Conservation (phyloP, 2,888 invertebrate genomes). For the Tuta absoluta region DNA sequence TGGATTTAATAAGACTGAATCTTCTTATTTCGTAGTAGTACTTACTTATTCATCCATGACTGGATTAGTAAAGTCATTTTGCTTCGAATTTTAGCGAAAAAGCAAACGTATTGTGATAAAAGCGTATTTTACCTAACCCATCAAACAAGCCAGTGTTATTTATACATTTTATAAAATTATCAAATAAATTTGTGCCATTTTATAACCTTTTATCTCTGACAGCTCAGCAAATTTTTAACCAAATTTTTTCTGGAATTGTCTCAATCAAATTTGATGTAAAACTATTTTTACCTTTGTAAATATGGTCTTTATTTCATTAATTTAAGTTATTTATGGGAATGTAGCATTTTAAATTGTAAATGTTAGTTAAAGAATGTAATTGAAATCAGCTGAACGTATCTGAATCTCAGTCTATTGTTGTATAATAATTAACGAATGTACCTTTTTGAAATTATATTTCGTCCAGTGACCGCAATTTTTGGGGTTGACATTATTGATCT, state of each 20-base stretch:
- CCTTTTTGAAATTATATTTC: conserved; percentile 73
- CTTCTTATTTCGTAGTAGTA: conserved; percentile 60
- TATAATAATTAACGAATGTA: conserved; percentile 61
- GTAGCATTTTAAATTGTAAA: conserved; percentile 66
- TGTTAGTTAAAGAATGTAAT: conserved; percentile 63
- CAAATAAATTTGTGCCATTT: conserved; percentile 62
- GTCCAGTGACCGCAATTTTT: conserved; percentile 66
- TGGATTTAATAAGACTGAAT: conserved; percentile 75
- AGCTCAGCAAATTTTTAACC: conserved; percentile 50
- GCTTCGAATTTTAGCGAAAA: conserved; percentile 63
- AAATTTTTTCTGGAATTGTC: conserved; percentile 42
- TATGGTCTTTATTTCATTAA: conserved; percentile 59
- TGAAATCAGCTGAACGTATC: conserved; percentile 77
- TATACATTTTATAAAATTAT: conserved; percentile 40
- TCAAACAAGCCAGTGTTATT: conserved; percentile 46
- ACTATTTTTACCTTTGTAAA: conserved; percentile 68
- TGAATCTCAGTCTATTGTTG: conserved; percentile 76
- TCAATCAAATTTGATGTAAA: conserved; percentile 47
- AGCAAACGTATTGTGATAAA: conserved; percentile 66
- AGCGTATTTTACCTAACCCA: conserved; percentile 66
- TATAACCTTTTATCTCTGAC: conserved; percentile 63
- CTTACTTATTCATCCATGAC: conserved; percentile 49
- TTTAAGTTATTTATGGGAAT: conserved; percentile 80
- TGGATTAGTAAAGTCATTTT: conserved; percentile 64
- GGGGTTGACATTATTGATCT: conserved; percentile 67